Evolutionary conservation across 1,140 invertebrate genomes (phyloP).

Genomic region (Caligus rogercresseyi): DNA sequence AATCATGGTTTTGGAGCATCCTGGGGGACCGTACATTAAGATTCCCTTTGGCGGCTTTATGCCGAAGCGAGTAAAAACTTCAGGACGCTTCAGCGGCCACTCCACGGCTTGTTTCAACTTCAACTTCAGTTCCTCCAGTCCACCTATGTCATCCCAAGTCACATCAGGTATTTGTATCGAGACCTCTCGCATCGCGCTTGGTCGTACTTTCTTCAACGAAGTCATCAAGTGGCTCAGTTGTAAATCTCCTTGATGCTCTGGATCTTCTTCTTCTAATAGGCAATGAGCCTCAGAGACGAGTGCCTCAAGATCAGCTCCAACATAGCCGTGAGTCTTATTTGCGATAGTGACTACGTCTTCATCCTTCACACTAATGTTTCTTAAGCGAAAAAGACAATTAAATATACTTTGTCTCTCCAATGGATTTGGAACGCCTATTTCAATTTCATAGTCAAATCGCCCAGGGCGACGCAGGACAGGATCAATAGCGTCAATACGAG

Average conservation of each 20-base stretch:
- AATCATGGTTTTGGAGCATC: slow-evolving; percentile 92
- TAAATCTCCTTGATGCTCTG: neutral
- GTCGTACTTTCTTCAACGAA: slow-evolving; percentile 50
- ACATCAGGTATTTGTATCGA: slow-evolving; percentile 44
- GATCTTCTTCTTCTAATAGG: slow-evolving; percentile 18
- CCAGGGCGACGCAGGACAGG: slow-evolving; percentile 50
- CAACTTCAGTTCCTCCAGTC: slow-evolving; percentile 64
- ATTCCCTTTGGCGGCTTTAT: slow-evolving; percentile 79
- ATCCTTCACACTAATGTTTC: slow-evolving; percentile 37
- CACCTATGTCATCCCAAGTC: slow-evolving; percentile 81
- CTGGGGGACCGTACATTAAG: slow-evolving; percentile 90
- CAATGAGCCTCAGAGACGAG: slow-evolving; percentile 33
- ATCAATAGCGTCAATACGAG: slow-evolving; percentile 49
- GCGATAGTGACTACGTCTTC: slow-evolving; percentile 44
- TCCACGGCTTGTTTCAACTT: slow-evolving; percentile 74
- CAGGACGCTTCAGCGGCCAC: slow-evolving; percentile 74
- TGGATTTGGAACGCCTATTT: slow-evolving; percentile 57
- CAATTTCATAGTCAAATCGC: slow-evolving; percentile 61
- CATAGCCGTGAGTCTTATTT: slow-evolving; percentile 23
- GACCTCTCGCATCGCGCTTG: slow-evolving; percentile 76
- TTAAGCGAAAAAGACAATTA: slow-evolving; percentile 36
- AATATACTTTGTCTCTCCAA: slow-evolving; percentile 46
- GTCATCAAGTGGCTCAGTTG: slow-evolving; percentile 33
- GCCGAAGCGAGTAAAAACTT: slow-evolving; percentile 70
- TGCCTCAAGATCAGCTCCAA: slow-evolving; percentile 20